Evolutionary conservation across 1,140 invertebrate genomes (phyloP).

Genomic region (Cotesia vestalis): DNA sequence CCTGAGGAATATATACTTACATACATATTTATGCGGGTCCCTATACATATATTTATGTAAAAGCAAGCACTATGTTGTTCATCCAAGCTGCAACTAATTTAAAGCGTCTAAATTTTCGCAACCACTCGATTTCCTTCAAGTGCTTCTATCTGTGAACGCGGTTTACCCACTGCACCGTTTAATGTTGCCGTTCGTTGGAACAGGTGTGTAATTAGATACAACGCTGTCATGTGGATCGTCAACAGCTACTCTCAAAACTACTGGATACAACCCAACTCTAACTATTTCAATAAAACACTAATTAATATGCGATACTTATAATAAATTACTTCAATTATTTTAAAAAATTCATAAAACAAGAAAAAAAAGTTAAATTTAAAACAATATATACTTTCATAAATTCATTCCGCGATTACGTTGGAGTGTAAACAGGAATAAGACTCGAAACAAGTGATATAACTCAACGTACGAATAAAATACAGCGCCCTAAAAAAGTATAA

Average conservation of each 20-base stretch:
- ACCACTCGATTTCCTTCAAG: conserved; percentile 7
- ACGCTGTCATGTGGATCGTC: conserved; percentile 19
- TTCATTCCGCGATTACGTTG: too few relatives aligned
- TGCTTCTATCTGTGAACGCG: neutral
- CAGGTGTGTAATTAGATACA: conserved; percentile 23
- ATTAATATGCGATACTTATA: too few relatives aligned
- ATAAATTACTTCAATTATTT: too few relatives aligned
- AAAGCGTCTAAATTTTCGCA: conserved; percentile 15
- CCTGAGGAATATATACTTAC: conserved; percentile 42
- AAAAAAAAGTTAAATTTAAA: too few relatives aligned
- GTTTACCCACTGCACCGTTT: conserved; percentile 3
- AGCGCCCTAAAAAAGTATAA: neutral
- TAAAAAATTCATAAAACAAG: too few relatives aligned
- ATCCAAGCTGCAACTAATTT: conserved; percentile 21
- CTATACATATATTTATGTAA: too few relatives aligned
- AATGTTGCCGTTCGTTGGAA: neutral
- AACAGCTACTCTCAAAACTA: neutral
- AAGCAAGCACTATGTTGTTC: neutral
- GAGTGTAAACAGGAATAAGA: neutral
- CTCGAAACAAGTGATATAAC: neutral
- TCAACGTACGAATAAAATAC: conserved; percentile 1
- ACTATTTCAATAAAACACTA: neutral
- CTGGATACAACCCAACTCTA: neutral
- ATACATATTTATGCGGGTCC: conserved; percentile 22
- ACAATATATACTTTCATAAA: too few relatives aligned